Base-by-base conservation (phyloP, 2,797 vertebrate genomes). In the Scomberomorus guttatus region DNA sequence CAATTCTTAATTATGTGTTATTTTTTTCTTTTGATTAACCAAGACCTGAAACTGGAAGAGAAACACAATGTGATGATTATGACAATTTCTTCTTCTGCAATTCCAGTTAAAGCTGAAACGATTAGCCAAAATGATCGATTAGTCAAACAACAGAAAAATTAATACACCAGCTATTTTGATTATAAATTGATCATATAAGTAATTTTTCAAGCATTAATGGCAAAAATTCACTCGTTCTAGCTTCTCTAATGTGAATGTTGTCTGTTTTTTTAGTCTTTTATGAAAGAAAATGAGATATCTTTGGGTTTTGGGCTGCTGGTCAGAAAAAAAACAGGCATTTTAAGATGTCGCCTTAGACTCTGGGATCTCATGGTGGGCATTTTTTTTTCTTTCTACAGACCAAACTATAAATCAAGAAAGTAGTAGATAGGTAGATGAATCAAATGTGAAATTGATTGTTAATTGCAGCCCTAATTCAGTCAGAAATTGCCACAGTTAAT, bases 11-110 rank as follows among this genome's bases (percentile, higher is more conserved):
- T 78, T 60, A 55, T 76, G 20, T 75, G 6, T 72, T 59, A 72
- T 59, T 46, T 68, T 68, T 52, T 64, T 24, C 24, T 77, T 80
- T 84, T 77, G n/a, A 85, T 82, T 60, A 70, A 62, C 22, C 22
- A 44, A 69, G 79, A 44, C 22, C 59, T 69, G 77, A 42, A 13
- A 32, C 17, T 34, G 18, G 70, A 50, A 59, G 48, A 55, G 12
- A 46, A 51, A 67, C 27, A 37, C 39, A 32, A n/a, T 75, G 13
- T 20, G n/a, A 54, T 62, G 39, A 64, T 71, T 42, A 27, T 66
- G 59, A 68, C 13, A 67, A 1, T 25, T 75, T 24, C 60, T 66
- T 29, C 24, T 71, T n/a, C 32, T n/a, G n/a, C n/a, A n/a, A 60
- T 25, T 51, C 46, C 42, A 69, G 29, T 57, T 37, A 14, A 11